These are phyloP conservation scores for Formica selysi DNA, from an alignment of 1,140 invertebrate species.

Conservation along the genomic window DNA sequence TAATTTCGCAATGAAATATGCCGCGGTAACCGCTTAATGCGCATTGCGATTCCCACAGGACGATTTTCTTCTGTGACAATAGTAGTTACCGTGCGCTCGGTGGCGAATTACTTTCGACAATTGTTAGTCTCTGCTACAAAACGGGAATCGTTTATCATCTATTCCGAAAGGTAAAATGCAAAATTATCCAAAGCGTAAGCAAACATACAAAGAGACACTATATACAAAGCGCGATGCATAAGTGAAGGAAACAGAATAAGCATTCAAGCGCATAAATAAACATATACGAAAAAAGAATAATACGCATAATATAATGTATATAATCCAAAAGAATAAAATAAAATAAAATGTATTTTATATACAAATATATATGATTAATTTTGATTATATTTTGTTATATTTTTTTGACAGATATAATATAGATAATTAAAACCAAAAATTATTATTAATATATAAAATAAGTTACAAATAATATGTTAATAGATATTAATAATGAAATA, in stretches of 20 bases:
- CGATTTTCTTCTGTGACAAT: conserved; percentile 34
- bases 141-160: conserved; percentile 38
- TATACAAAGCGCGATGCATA: conserved; percentile 15
- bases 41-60: conserved; percentile 16
- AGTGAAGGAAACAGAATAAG: not conserved
- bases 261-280: conserved; percentile 10
- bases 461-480: not conserved
- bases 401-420: not conserved
- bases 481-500: not conserved
- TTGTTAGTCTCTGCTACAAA: conserved; percentile 31
- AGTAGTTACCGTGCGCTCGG: not conserved
- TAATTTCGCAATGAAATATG: conserved; percentile 43
- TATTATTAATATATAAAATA: not conserved
- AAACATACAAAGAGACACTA: conserved; percentile 3
- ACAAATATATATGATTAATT: not conserved
- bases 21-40: conserved; percentile 22
- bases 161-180: conserved; percentile 14
- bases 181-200: conserved; percentile 13
- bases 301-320: not conserved
- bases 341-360: not conserved
- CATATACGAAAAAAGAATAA: not conserved
- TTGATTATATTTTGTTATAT: too few relatives aligned
- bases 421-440: not conserved
- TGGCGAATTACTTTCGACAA: conserved; percentile 43
- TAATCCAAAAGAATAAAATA: not conserved